Conservation (phyloP, 2,113 vertebrate species). For the cat (Felis catus) region DNA sequence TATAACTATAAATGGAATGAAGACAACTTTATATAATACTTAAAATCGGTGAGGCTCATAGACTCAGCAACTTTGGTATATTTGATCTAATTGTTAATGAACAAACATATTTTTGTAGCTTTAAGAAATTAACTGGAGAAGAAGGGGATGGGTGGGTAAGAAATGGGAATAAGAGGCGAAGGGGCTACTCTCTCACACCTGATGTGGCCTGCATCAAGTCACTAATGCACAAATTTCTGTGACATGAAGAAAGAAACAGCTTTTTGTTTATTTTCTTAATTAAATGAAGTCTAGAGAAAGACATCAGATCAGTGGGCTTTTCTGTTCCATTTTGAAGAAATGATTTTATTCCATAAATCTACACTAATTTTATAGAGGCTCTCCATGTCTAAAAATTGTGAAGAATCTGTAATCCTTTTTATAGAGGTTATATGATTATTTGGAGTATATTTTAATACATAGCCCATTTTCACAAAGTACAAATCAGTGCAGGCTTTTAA, state of each 20-base stretch:
- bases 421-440: constrained; percentile 89
- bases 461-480: constrained; percentile 84
- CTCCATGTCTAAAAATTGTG: constrained; percentile 84
- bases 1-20: background rate
- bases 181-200: constrained; percentile 44
- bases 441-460: constrained; percentile 82
- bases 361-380: constrained; percentile 87
- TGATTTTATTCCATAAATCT: constrained; percentile 86
- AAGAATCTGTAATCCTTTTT: constrained; percentile 89
- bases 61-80: background rate
- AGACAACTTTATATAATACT: background rate
- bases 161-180: background rate
- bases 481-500: constrained; percentile 79
- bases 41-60: background rate
- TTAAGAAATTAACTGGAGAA: constrained; percentile 22
- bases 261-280: constrained; percentile 66
- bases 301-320: constrained; percentile 59
- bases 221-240: background rate
- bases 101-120: background rate
- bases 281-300: constrained; percentile 74
- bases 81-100: background rate
- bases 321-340: constrained; percentile 84
- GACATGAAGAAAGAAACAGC: constrained; percentile 41
- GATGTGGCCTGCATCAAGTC: background rate
- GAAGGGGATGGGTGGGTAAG: background rate